Evolutionary conservation across 2,797 vertebrate genomes (phyloP).

Genomic region (Semaprochilodus insignis): DNA sequence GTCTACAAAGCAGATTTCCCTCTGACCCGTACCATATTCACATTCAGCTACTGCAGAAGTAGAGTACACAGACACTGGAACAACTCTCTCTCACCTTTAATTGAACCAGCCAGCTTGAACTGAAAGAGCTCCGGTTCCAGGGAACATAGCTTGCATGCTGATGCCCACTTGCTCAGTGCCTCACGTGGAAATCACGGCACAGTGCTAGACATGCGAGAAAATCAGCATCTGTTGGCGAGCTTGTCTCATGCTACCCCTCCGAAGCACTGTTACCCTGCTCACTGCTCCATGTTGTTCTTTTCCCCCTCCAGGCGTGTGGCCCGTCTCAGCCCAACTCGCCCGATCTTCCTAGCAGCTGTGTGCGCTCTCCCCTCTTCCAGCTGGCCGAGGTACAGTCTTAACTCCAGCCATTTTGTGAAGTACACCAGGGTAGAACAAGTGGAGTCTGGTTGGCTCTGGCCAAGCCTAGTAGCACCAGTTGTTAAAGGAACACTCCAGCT

Average conservation of each 20-base stretch:
- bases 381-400: constrained; percentile 79
- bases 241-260: neutral
- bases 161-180: neutral
- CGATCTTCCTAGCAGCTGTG: constrained; percentile 80
- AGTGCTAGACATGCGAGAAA: neutral
- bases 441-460: too few species aligned
- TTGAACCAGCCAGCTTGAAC: neutral
- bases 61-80: neutral
- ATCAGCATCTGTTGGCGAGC: neutral
- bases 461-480: too few species aligned
- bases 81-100: neutral
- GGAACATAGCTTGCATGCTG: neutral
- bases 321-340: constrained; percentile 76
- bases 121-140: neutral
- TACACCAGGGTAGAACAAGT: neutral
- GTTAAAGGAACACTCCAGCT: too few species aligned
- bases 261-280: neutral
- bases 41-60: neutral
- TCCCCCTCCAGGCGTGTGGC: constrained; percentile 76
- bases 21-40: neutral
- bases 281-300: neutral
- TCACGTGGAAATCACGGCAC: neutral
- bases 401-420: neutral
- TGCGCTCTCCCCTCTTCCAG: constrained; percentile 81
- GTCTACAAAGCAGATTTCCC: neutral